Base-by-base conservation (phyloP, 30 jellyfish, hydroid and myxozoan genomes). In the Cassiopea andromeda region DNA sequence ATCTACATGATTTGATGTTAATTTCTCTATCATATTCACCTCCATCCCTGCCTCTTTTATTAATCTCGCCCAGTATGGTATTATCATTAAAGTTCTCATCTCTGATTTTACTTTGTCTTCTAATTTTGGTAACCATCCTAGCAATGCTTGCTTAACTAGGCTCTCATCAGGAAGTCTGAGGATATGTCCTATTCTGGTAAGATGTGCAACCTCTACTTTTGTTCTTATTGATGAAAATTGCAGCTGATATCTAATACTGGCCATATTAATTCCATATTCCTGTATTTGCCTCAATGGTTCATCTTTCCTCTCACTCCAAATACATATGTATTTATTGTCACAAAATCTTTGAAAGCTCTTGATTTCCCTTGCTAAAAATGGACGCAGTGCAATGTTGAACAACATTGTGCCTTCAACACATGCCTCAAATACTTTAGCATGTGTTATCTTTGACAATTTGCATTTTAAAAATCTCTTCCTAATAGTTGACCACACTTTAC, bases 241-340 rank as follows among this genome's bases (percentile, higher is more conserved):
- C 15, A 66, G 75, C 18, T 66, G 75, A 19, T 66, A 2, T 19
- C 75, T 66, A 66, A 66, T 19, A 19, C 15, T 19, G 15, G 75
- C 75, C 75, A 66, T 66, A 14, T 15, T 66, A 66, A 14, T 19
- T 66, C 75, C 18, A 66, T 66, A 66, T 66, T 66, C 75, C 18
- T 2, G 75, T 4, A 66, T 66, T 66, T 66, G 75, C 18, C 75
- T 66, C 75, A 66, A 66, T 66, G 75, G 75, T 66, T 66, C 75
- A 2, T 13, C 75, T 66, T 66, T 66, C 75, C 75, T 66, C 27
- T 14, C 18, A 13, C 75, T 66, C 75, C 75, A 66, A 66, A 66
- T 66, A 14, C 45, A 6, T 2, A 2, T 15, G 75, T 66, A 66
- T 19, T 66, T 14, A 7, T 66, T 66, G 75, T 66, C 18, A 14